Evolutionary conservation across 1,140 invertebrate species (phyloP), one percentile per base, ranked within the genome.

Genomic region (Radopholus similis): DNA sequence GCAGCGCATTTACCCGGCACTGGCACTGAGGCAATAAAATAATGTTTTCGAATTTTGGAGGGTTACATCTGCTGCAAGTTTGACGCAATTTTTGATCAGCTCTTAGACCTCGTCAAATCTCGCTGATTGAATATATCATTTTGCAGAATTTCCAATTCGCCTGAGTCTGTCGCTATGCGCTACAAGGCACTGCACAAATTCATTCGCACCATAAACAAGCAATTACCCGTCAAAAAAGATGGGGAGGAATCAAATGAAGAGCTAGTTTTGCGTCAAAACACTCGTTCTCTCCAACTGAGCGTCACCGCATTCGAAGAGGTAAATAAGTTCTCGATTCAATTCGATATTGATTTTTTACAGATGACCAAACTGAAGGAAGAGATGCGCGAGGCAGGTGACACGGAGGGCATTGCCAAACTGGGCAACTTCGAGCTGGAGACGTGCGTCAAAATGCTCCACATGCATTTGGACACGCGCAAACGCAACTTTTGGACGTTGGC

Each of bases 81-180:
- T 9, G 15, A 4, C 21, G 40, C 26, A 4, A 9, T n/a, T n/a
- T n/a, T 8, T 49, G 15, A 11, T 28, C 30, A 9, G n/a, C n/a
- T n/a, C n/a, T n/a, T n/a, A n/a, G n/a, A n/a, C n/a, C n/a, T n/a
- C n/a, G n/a, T n/a, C n/a, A n/a, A n/a, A n/a, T n/a, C n/a, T n/a
- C n/a, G n/a, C n/a, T n/a, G n/a, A n/a, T n/a, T n/a, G n/a, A n/a
- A n/a, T n/a, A n/a, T n/a, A n/a, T n/a, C n/a, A n/a, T n/a, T n/a
- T n/a, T n/a, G n/a, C n/a, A 62, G 59, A 13, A 11, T 62, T 9
- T 44, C 59, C 13, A 62, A 62, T 62, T 62, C 59, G 1, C 18
- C 59, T 11, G 8, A 26, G n/a, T 47, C 59, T 5, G 34, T 18
- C 28, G 34, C 35, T 11, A 49, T 42, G 38, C 40, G 47, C 11